Base-by-base conservation (phyloP, 2,797 vertebrate genomes). In the Acropternis orthonyx region DNA sequence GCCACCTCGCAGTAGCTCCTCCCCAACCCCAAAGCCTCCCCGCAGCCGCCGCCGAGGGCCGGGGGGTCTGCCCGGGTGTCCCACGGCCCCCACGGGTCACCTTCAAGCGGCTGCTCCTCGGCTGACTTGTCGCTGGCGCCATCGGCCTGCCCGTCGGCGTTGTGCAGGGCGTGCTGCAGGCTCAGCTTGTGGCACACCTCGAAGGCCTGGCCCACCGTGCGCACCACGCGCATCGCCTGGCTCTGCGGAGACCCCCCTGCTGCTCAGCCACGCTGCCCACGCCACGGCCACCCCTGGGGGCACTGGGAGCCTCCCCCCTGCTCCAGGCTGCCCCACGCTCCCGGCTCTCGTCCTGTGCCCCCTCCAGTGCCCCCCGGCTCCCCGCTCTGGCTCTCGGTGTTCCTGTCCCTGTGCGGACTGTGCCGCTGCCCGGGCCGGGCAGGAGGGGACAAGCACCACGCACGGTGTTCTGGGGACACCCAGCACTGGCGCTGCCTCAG, bases 151-250 rank as follows among this genome's bases (percentile, higher is more conserved):
- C 97, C 97, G 21, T 98, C 97, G 2, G 95, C 95, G 14, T 97
- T 97, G 94, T 98, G 98, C 96, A 98, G 98, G 4, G 98, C 97
- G 5, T 98, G 98, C 97, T 98, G 98, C 97, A 99, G 98, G 89
- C 98, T 99, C 94, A 98, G 97, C 95, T 99, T 99, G 94, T 99
- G 98, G 93, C 98, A 99, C 74, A 99, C 98, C 96, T 99, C 98
- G 32, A 99, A 99, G 28, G 98, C 98, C 96, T 99, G 98, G 37
- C 99, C 98, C 30, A 98, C 97, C 0, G 99, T 98, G 67, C 98
- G 98, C 88, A 98, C 98, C 51, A 98, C 98, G 4, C 98, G 98
- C 98, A 99, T 98, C 39, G 98, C 98, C 97, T 98, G 98, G 61
- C 98, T 98, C 98, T 99, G 93, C 3, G 5, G 77, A 28, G 62